Conservation (phyloP, 2,113 vertebrate genomes). For the Istiophorus platypterus region DNA sequence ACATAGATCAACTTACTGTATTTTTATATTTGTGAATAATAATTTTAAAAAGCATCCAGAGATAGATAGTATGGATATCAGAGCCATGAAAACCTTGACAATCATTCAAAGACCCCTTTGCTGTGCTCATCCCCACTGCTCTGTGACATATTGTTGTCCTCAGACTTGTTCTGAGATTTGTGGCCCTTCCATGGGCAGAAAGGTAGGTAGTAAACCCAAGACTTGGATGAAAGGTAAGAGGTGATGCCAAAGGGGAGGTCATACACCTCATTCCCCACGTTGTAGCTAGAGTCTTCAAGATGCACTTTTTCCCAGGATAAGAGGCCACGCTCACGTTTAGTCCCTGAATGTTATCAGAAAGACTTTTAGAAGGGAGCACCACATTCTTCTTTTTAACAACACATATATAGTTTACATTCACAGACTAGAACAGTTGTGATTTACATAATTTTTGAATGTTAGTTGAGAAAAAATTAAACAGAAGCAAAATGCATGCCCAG, state of each 20-base stretch:
- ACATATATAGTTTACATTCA: neutral
- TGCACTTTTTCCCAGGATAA: conserved; percentile 72
- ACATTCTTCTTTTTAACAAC: neutral
- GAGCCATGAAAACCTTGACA: neutral
- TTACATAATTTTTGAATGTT: neutral
- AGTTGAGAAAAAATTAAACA: too few species aligned
- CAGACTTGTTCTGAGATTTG: neutral
- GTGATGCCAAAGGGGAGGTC: conserved; percentile 87
- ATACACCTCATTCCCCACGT: conserved; percentile 76
- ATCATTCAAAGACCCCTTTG: neutral
- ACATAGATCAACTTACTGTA: neutral
- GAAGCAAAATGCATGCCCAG: too few species aligned
- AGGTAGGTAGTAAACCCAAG: conserved; percentile 83
- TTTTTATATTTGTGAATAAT: too few species aligned
- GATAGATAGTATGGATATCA: neutral
- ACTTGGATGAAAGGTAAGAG: conserved; percentile 68
- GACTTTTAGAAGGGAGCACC: neutral
- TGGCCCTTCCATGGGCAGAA: conserved; percentile 79
- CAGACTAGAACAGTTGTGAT: neutral
- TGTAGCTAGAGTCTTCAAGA: conserved; percentile 11
- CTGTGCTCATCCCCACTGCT: fast-evolving
- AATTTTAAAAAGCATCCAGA: too few species aligned
- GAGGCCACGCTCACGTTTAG: conserved; percentile 86
- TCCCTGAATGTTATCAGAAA: conserved; percentile 77
- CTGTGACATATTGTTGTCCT: neutral